Base-by-base conservation (phyloP, 2,888 invertebrate species). In the Rugalucina vietnamica region DNA sequence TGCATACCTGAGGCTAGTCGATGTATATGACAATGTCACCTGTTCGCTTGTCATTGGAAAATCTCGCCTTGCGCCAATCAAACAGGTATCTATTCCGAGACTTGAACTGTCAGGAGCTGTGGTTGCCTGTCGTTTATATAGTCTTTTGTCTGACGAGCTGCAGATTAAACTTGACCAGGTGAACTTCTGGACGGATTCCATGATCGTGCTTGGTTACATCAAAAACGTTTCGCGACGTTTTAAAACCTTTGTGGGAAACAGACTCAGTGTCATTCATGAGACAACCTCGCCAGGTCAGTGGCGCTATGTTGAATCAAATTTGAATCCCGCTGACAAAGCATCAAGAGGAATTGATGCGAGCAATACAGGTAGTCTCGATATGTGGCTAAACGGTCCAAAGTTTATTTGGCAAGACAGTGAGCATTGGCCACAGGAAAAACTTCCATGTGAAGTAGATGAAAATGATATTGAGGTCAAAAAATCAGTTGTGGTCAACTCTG, bases 301-400 rank as follows among this genome's bases (percentile, higher is more conserved):
- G n/a, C n/a, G n/a, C n/a, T n/a, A n/a, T n/a, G n/a, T 87, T 14
- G 39, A 54, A 21, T 24, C 83, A 8, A 24, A 18, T 14, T 37
- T 4, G 27, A 87, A 87, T 54, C 83, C 82, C 14, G 83, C 79
- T 1, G 87, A 76, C 72, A n/a, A 60, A 21, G 81, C 73, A 18
- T 60, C 80, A 27, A 73, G 82, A 72, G 80, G 85, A 12, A 49
- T 76, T 8, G 49, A 72, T 14, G 27, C 76, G 1, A 10, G 24
- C 8, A 76, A 83, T 18, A 34, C 39, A 4, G 27, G 49, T 4
- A 70, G 50, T 27, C 32, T 70, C 2, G 57, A 60, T 1, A 39
- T 32, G 18, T 82, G 82, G 82, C 57, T 85, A 21, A 50, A 77
- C 5, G 77, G 77, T 12, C 81, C 69, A 2, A 34, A 77, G 18